Percentiles rank a stretch among this genome's conserved stretches.
Conservation (phyloP, 2,113 vertebrate species). For the Platanista minor region DNA sequence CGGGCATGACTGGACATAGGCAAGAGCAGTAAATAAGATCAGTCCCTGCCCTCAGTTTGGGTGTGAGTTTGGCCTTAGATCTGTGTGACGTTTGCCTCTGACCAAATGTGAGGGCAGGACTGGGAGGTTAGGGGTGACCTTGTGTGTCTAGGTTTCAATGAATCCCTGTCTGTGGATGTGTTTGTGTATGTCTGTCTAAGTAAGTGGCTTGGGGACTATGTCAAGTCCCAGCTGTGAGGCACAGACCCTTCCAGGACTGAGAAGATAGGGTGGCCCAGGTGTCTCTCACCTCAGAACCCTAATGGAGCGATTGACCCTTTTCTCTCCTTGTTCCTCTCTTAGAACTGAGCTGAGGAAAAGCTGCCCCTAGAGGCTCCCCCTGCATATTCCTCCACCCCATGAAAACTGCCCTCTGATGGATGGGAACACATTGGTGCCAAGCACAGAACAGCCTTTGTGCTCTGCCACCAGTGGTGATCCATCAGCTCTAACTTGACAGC, state of each 20-base stretch:
- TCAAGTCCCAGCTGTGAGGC: neutral
- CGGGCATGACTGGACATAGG: neutral
- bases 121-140: neutral
- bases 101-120: neutral
- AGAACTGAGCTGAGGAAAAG: neutral
- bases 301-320: neutral
- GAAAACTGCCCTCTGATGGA: conserved; percentile 68
- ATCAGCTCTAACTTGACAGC: conserved; percentile 73
- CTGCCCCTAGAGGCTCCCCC: neutral
- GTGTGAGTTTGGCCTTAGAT: neutral
- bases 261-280: neutral
- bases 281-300: neutral
- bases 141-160: neutral
- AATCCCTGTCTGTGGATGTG: neutral
- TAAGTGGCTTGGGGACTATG: neutral
- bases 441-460: conserved; percentile 72
- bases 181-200: neutral
- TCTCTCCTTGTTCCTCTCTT: neutral
- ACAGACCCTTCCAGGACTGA: neutral
- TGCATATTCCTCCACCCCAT: neutral
- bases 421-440: conserved; percentile 72
- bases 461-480: conserved; percentile 63
- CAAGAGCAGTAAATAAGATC: neutral
- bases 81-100: neutral
- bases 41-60: neutral